Percentiles rank a stretch among this genome's conserved stretches.
Conservation (phyloP, 2,797 vertebrate genomes). For the Eleutherodactylus coqui region DNA sequence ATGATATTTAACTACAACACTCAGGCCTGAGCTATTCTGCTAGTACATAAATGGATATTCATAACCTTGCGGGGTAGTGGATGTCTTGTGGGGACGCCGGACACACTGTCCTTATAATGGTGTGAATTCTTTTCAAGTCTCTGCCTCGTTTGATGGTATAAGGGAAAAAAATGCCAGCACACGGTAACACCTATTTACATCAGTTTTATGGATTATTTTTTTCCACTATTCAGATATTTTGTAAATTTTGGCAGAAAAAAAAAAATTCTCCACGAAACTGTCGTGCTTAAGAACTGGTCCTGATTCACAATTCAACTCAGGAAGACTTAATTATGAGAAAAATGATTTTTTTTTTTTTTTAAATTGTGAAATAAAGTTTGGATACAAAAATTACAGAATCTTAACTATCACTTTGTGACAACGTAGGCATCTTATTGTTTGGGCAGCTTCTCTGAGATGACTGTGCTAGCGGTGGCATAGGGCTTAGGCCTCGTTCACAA, state of each 20-base stretch:
- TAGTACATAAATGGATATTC: not conserved
- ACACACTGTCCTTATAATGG: not conserved
- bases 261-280: not conserved
- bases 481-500: no score
- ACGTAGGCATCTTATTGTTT: not conserved
- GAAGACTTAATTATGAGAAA: constrained; percentile 24
- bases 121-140: not conserved
- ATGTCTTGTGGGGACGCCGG: not conserved
- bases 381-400: not conserved
- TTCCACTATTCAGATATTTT: not conserved
- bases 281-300: not conserved
- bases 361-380: constrained; percentile 52
- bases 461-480: not conserved
- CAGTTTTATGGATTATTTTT: not conserved
- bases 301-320: constrained; percentile 31
- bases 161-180: not conserved
- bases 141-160: not conserved
- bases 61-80: no score
- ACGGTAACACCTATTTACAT: not conserved
- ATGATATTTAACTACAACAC: not conserved
- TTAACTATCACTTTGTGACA: not conserved
- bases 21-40: not conserved
- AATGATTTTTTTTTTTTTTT: constrained; percentile 41
- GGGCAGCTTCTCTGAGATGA: not conserved
- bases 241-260: not conserved